Base-by-base conservation (phyloP, 2,797 vertebrate genomes). In the Varecia variegata region DNA sequence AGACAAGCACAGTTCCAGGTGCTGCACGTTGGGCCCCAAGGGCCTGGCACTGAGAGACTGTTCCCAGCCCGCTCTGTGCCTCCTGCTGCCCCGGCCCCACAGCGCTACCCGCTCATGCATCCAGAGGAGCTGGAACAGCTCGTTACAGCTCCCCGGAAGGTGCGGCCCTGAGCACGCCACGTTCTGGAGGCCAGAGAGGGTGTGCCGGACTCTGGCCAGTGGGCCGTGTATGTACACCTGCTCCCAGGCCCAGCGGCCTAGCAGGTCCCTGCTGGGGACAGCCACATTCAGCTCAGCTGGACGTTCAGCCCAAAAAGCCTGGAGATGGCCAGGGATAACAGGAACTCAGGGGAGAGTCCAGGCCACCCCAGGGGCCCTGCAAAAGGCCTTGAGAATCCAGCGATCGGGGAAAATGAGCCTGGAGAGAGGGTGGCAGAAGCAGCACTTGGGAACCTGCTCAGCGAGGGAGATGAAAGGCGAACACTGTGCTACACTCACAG, bases 401-500 rank as follows among this genome's bases (percentile, higher is more conserved):
- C 3, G 3, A 1, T 11, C 4, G 3, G 89, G 35, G 27, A 40
- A 60, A 47, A 50, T 27, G 67, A 70, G 14, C 38, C 32, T 0
- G 60, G 27, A 76, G 83, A 35, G 65, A 27, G 32, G 0, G 7
- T 3, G 30, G 92, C 35, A 52, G 65, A 38, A 27, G 70, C 54
- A 23, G 76, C 20, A 3, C n/a, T 20, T 1, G 40, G 82, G 50
- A 88, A 58, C 38, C 38, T 3, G 70, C 86, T 95, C 74, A 35
- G 1, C 65, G 40, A 10, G n/a, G 73, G 67, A 92, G 94, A 90
- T n/a, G 27, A 81, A 94, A 81, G 84, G 56, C n/a, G 3, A 50
- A 11, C n/a, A 0, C 14, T 0, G 15, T 0, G 68, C 83, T 32
- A 17, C 25, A 74, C 85, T 47, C n/a, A 0, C n/a, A 32, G 92